Evolutionary conservation across 2,888 invertebrate genomes (phyloP).

Genomic region (Zygaena filipendulae): DNA sequence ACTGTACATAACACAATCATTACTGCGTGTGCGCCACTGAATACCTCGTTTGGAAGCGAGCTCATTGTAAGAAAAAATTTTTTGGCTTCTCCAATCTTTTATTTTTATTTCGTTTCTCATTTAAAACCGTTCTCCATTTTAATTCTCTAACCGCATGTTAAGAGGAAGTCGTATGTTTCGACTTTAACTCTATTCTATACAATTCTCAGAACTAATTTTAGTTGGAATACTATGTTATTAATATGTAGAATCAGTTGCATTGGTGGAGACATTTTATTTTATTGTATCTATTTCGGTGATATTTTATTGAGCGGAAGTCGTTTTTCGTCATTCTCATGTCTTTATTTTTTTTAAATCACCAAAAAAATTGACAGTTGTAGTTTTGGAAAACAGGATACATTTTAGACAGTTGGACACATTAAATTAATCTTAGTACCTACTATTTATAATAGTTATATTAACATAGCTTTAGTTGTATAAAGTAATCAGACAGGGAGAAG

Average conservation of each 20-base stretch:
- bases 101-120: constrained; percentile 32
- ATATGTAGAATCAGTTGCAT: too few relatives aligned
- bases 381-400: too few relatives aligned
- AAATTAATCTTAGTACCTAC: too few relatives aligned
- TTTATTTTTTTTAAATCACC: constrained; percentile 9
- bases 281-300: constrained; percentile 41
- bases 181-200: constrained; percentile 25
- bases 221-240: too few relatives aligned
- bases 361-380: too few relatives aligned
- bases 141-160: constrained; percentile 33
- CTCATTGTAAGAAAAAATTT: constrained; percentile 44
- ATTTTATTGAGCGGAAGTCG: constrained; percentile 41
- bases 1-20: constrained; percentile 44
- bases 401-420: too few relatives aligned
- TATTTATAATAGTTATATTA: too few relatives aligned
- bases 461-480: too few relatives aligned
- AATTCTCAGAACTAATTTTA: constrained; percentile 50
- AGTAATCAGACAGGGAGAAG: too few relatives aligned
- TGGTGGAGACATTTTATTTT: constrained; percentile 45
- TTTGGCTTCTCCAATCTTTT: constrained; percentile 15
- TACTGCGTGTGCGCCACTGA: constrained; percentile 35
- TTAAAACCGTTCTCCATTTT: constrained; percentile 48
- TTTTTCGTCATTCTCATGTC: constrained; percentile 29
- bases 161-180: constrained; percentile 53
- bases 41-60: constrained; percentile 45